Conservation (phyloP, 2,797 vertebrate species). For the Dallia pectoralis region DNA sequence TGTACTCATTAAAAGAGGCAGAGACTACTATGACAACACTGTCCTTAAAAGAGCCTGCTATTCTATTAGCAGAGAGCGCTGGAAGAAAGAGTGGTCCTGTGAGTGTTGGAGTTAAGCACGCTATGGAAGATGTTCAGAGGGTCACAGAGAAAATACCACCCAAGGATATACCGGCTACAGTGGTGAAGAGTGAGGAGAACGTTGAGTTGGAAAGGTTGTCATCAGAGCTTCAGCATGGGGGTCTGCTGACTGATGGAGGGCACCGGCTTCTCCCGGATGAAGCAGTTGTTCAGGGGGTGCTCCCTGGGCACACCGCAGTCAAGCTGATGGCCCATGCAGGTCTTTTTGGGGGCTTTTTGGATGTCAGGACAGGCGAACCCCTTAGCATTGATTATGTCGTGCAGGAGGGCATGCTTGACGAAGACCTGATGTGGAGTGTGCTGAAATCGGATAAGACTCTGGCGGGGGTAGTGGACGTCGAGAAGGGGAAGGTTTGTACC, state of each 20-base stretch:
- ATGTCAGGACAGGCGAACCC: slow-evolving; percentile 73
- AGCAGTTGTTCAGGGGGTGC: slow-evolving; percentile 75
- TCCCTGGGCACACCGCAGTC: slow-evolving; percentile 84
- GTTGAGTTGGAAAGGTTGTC: slow-evolving; percentile 73
- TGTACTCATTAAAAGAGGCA: slow-evolving; percentile 12
- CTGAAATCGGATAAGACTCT: slow-evolving; percentile 85
- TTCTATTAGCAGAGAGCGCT: background rate
- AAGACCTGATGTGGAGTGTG: slow-evolving; percentile 85
- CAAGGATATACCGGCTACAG: slow-evolving; percentile 13
- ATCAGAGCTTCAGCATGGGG: slow-evolving; percentile 78
- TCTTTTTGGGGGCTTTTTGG: slow-evolving; percentile 91
- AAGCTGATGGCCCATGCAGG: slow-evolving; percentile 84
- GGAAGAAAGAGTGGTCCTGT: slow-evolving; percentile 14
- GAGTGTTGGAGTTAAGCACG: background rate
- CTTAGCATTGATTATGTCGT: slow-evolving; percentile 84
- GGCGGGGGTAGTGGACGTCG: slow-evolving; percentile 84
- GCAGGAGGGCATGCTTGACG: slow-evolving; percentile 84
- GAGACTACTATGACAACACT: background rate
- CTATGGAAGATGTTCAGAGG: background rate
- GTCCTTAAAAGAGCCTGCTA: background rate
- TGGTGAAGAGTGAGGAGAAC: slow-evolving; percentile 60
- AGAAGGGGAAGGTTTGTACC: slow-evolving; percentile 73
- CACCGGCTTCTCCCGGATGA: slow-evolving; percentile 83
- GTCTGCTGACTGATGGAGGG: slow-evolving; percentile 76
- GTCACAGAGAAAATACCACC: slow-evolving; percentile 11